Base-by-base conservation (phyloP, 1,140 invertebrate species). In the Homalodisca vitripennis region DNA sequence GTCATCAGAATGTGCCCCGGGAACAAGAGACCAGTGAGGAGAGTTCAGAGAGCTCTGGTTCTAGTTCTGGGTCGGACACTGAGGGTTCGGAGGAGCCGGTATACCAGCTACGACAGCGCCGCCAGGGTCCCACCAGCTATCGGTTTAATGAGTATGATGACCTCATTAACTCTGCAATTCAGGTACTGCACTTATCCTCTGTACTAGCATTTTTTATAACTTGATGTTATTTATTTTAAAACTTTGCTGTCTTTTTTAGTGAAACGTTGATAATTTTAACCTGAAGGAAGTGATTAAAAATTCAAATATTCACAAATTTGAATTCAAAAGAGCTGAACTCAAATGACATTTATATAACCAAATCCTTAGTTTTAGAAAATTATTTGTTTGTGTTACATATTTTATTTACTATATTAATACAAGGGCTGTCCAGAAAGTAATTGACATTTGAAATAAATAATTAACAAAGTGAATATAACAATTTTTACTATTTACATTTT, bases 141-240 rank as follows among this genome's bases (percentile, higher is more conserved):
- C 85, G 87, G 64, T 92, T 95, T 72, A 93, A 94, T 76, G 94
- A 97, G 77, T 98, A 93, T 79, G 95, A 98, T 79, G 91, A 96
- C 20, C 86, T 98, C 74, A 98, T 98, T 55, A 92, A 94, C 76
- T 93, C 91, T 57, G 95, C 95, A 14, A 92, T 97, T 67, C 88
- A 93, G 80, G 88, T 88, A 26, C n/a, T n/a, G n/a, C n/a, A n/a
- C n/a, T n/a, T n/a, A n/a, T n/a, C n/a, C n/a, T n/a, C n/a, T n/a
- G n/a, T n/a, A n/a, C n/a, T n/a, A n/a, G n/a, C n/a, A n/a, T n/a
- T n/a, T n/a, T n/a, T n/a, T n/a, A n/a, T n/a, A n/a, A n/a, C n/a
- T n/a, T n/a, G n/a, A n/a, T n/a, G n/a, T n/a, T n/a, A n/a, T n/a
- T n/a, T n/a, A n/a, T n/a, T n/a, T n/a, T n/a, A n/a, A n/a, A n/a